Evolutionary conservation across 2,113 vertebrate species (phyloP), one percentile per base, ranked within the genome.

Genomic region (Pogona vitticeps): DNA sequence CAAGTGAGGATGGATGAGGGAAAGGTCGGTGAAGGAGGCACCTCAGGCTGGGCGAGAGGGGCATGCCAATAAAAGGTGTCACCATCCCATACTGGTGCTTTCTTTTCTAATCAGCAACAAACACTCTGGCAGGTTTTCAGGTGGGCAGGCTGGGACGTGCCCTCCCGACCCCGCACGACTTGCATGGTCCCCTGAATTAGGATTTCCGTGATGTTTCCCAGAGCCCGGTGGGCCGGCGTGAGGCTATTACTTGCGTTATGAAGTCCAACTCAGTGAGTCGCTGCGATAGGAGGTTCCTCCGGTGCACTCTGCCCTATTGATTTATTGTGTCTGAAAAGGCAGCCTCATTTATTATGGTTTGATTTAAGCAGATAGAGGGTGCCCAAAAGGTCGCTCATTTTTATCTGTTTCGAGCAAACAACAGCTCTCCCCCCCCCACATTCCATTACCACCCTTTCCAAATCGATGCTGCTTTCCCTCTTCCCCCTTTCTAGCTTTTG

Each of bases 341-440:
- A 86, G 85, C 72, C 90, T 88, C 82, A 72, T 85, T 93, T 91
- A 86, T 77, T 92, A 91, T 1, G 12, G 21, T 76, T 92, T 94
- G 87, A 87, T 90, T 92, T 91, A 92, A 88, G 79, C 90, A 92
- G 89, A 63, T 76, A 72, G 38, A 87, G 83, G 17, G 0, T 46
- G 72, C 38, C 81, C 28, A 65, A 89, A 94, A 87, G 88, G 67
- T 89, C 79, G 85, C 52, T 59, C 14, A 36, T 85, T 84, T 87
- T 90, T 88, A 80, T 92, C 88, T 78, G 2, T 86, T 38, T 85
- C 77, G 68, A 76, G 77, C 68, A 59, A 85, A 83, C 28, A 63
- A 76, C 15, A 21, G 85, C 23, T 82, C 10, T 13, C 33, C 21
- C 12, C 75, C 33, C 12, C 9, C 21, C 1, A 3, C 77, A 88